phyloP scores from a whole-genome alignment of 2,113 vertebrate species.

The human (Homo sapiens) region DNA sequence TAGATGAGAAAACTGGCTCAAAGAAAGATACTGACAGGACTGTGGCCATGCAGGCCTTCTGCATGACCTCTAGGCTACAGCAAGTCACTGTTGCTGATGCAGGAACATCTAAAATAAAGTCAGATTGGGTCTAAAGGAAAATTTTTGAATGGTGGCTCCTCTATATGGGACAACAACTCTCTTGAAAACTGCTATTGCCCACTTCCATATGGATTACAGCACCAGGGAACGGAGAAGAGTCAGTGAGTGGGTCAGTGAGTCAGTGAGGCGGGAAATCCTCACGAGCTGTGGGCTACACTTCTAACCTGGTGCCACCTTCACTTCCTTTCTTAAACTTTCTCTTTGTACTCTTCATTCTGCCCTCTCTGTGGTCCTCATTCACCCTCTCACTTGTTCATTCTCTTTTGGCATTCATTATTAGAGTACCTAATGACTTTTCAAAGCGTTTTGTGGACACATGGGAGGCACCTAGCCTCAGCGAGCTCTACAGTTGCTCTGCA shows the following conservation, averaged over 20 bases:
- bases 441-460: neutral
- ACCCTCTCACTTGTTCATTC: neutral
- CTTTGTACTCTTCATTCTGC: accelerated
- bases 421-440: neutral
- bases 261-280: neutral
- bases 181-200: neutral
- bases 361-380: neutral
- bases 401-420: neutral
- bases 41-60: neutral
- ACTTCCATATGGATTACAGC: neutral
- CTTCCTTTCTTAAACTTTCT: neutral
- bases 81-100: neutral
- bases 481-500: neutral
- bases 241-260: neutral
- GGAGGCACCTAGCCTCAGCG: neutral
- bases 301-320: accelerated
- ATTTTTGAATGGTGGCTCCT: neutral
- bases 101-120: neutral
- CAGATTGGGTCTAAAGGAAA: neutral
- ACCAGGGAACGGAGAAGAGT: neutral
- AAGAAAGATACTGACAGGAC: neutral
- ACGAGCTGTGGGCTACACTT: neutral
- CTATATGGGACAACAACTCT: neutral
- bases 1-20: neutral
- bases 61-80: neutral